These are phyloP conservation scores for Drosophila arawakana DNA, from an alignment of 1,140 invertebrate genomes.

Conservation along the genomic window DNA sequence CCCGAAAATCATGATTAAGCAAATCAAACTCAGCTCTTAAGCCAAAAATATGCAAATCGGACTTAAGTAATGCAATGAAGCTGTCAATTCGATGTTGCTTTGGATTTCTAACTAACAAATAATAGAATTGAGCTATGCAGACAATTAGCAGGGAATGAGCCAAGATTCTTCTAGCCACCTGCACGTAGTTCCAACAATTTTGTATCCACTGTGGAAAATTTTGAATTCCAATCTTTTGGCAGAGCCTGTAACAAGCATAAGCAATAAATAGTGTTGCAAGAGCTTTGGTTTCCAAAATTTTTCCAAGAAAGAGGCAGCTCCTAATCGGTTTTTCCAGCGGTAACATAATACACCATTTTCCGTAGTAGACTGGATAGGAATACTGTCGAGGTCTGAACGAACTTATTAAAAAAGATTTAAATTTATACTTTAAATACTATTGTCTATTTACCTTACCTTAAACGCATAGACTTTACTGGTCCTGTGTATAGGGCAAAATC, in stretches of 20 bases:
- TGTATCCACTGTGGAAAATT: conserved; percentile 9
- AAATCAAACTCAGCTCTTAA: conserved; percentile 50
- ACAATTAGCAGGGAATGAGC: conserved; percentile 18
- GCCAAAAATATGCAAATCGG: conserved; percentile 52
- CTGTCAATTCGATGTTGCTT: conserved; percentile 27
- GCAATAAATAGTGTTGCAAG: conserved; percentile 9
- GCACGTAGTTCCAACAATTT: not conserved
- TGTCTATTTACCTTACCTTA: not conserved
- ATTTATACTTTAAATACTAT: too few species aligned
- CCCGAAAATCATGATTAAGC: conserved; percentile 42
- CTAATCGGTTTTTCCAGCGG: conserved; percentile 43
- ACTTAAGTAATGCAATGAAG: conserved; percentile 50
- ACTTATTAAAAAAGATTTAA: too few species aligned
- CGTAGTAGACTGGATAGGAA: conserved; percentile 42
- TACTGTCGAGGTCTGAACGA: conserved; percentile 28
- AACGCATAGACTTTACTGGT: not conserved
- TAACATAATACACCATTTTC: conserved; percentile 59
- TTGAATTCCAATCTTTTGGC: not conserved
- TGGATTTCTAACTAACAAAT: conserved; percentile 39
- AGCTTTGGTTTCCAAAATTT: conserved; percentile 18
- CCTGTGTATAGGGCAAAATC: conserved; percentile 44
- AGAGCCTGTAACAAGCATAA: not conserved
- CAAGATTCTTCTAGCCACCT: not conserved
- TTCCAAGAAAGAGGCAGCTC: conserved; percentile 6
- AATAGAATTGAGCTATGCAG: conserved; percentile 47